Base-by-base conservation (phyloP, 2,113 vertebrate species). In the Tichodroma muraria region DNA sequence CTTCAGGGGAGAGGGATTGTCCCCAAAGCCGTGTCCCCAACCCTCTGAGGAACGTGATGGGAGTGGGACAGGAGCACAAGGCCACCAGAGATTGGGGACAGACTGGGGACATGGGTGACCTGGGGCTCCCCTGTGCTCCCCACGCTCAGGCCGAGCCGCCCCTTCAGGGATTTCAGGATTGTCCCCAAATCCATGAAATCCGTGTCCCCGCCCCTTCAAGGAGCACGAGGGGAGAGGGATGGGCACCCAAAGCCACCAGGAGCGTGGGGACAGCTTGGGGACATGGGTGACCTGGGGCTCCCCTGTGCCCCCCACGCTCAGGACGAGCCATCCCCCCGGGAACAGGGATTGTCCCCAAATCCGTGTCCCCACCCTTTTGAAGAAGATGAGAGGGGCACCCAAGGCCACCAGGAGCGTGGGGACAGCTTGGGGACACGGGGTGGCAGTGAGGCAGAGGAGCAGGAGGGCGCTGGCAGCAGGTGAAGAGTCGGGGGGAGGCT, bases 401-500 rank as follows among this genome's bases (percentile, higher is more conserved):
- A 22, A 25, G 5, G 53, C 21, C 72, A 68, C 17, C 23, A 11
- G 28, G 31, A 53, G 16, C 14, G 0, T 2, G 44, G 64, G 83
- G 70, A 19, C 45, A 44, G 4, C 24, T 4, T 11, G 45, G 75
- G 79, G 65, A 66, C 79, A 3, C 0, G 3, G 2, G 23, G 57
- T 3, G 21, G 11, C 7, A 11, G 6, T 0, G 69, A 38, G 59
- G 40, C 76, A 5, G 60, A 45, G 77, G 54, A 80, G 33, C 37
- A 53, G 69, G 50, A 59, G n/a, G n/a, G n/a, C n/a, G n/a, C n/a
- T n/a, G n/a, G n/a, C n/a, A n/a, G n/a, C n/a, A n/a, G 15, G 12
- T 1, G 25, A 15, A 22, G 44, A 13, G 17, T 2, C 0, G 1
- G 7, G n/a, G 6, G 7, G 18, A 17, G 21, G 6, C 13, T n/a